These are phyloP conservation scores for Papilio helenus DNA, from an alignment of 1,140 invertebrate species.

Conservation along the genomic window DNA sequence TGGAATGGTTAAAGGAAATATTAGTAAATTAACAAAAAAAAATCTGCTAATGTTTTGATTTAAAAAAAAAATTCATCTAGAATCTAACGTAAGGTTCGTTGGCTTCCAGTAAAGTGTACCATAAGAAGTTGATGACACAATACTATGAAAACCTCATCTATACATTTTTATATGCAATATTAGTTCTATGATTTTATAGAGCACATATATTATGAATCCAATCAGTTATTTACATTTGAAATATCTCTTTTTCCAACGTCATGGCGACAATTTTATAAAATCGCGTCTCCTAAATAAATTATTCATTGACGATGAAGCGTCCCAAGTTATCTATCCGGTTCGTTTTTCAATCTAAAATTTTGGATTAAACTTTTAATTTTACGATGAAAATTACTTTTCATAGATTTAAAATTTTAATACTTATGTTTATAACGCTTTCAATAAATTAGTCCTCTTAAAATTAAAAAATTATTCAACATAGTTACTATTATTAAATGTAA, in stretches of 20 bases:
- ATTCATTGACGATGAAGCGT: constrained; percentile 40
- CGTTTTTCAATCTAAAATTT: constrained; percentile 39
- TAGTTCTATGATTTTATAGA: not conserved
- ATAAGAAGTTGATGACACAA: not conserved
- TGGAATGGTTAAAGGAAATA: too few relatives aligned
- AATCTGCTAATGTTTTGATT: too few relatives aligned
- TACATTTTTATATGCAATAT: not conserved
- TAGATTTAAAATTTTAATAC: constrained; percentile 15
- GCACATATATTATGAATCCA: constrained; percentile 30
- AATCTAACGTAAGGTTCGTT: not conserved
- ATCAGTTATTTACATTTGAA: constrained; percentile 19
- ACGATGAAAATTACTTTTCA: constrained; percentile 22
- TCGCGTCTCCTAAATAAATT: constrained; percentile 36
- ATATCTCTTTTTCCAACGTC: constrained; percentile 11
- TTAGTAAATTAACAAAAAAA: too few relatives aligned
- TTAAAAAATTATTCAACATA: not conserved
- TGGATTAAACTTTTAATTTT: constrained; percentile 31
- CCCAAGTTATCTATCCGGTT: constrained; percentile 35
- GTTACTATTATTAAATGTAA: not conserved
- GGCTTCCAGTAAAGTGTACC: not conserved
- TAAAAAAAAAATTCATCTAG: too few relatives aligned
- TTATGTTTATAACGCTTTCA: not conserved
- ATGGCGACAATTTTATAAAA: constrained; percentile 36
- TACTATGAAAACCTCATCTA: not conserved
- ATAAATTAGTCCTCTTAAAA: not conserved